Evolutionary conservation across 2,888 invertebrate species (phyloP).

Genomic region (Spilarctia lutea): DNA sequence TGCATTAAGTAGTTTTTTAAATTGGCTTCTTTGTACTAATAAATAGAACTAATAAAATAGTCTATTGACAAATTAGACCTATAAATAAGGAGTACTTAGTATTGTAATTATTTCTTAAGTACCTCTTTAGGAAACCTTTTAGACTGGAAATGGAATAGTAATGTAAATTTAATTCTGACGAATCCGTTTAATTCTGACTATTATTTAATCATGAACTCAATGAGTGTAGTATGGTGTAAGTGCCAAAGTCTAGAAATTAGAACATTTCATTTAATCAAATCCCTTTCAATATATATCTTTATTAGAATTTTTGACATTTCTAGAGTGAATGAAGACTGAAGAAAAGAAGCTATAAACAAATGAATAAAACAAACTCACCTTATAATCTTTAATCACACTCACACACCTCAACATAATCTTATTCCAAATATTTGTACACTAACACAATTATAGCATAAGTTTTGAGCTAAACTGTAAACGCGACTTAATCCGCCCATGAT

Average conservation of each 20-base stretch:
- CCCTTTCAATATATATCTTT: too few relatives aligned
- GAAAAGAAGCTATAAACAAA: not conserved
- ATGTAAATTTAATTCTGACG: too few relatives aligned
- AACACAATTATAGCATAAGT: conserved; percentile 51
- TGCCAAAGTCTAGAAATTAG: too few relatives aligned
- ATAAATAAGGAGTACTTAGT: not conserved
- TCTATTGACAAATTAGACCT: not conserved
- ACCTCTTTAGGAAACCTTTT: too few relatives aligned
- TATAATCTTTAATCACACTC: conserved; percentile 4
- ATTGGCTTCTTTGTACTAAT: too few relatives aligned
- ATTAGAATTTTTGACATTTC: too few relatives aligned
- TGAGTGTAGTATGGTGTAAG: too few relatives aligned
- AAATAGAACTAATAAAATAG: not conserved
- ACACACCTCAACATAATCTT: conserved; percentile 46
- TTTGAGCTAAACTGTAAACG: conserved; percentile 60
- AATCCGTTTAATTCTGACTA: not conserved
- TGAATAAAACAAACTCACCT: not conserved
- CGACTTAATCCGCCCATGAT: conserved; percentile 52
- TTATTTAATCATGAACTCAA: not conserved
- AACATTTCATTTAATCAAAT: too few relatives aligned
- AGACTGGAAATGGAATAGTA: too few relatives aligned
- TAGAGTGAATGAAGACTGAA: too few relatives aligned
- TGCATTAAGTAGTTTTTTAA: too few relatives aligned
- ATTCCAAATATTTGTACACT: conserved; percentile 51
- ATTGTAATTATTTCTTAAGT: not conserved